Base-by-base conservation (phyloP, 2,888 invertebrate species). In the Drosophila colorata region DNA sequence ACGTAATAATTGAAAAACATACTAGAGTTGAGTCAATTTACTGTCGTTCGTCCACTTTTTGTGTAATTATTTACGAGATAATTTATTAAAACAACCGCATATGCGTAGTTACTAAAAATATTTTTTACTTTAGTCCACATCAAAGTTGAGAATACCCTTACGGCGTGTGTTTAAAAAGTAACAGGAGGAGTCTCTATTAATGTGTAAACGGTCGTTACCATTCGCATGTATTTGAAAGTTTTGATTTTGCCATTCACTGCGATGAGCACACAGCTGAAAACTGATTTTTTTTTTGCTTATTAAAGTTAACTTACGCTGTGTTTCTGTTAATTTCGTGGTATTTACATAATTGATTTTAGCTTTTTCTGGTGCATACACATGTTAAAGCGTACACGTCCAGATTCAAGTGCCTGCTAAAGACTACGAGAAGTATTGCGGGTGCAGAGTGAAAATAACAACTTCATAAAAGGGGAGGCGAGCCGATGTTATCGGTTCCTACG, bases 261-360 rank as follows among this genome's bases (percentile, higher is more conserved):
- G n/a, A 57, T 16, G 35, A 41, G 43, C 49, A 58, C 60, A 59
- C 76, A 74, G 72, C 77, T 76, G 74, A 76, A 69, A 69, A 85
- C 71, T 59, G 74, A 80, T 83, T 82, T 87, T 28, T 87, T 28
- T 77, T 67, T 70, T 80, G 66, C 71, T 65, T 40, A 57, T 60
- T 70, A 81, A 80, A 73, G 38, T 61, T 49, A 63, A 63, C 47
- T 57, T 60, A 20, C 33, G 49, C 47, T 61, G 41, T 58, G 44
- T 66, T 74, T 72, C 23, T 43, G 35, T 46, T 46, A 9, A 31
- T 61, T 46, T 35, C 14, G 40, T 23, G 20, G 44, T 18, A 59
- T 71, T 83, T 66, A 44, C 20, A 40, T 53, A 80, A 69, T 47
- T 8, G 23, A 35, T 37, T 41, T 23, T 13, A 5, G 7, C 13